Percentiles rank a stretch among this genome's conserved stretches.
Conservation (phyloP, 2,888 invertebrate species). For the Temnothorax unifasciatus region DNA sequence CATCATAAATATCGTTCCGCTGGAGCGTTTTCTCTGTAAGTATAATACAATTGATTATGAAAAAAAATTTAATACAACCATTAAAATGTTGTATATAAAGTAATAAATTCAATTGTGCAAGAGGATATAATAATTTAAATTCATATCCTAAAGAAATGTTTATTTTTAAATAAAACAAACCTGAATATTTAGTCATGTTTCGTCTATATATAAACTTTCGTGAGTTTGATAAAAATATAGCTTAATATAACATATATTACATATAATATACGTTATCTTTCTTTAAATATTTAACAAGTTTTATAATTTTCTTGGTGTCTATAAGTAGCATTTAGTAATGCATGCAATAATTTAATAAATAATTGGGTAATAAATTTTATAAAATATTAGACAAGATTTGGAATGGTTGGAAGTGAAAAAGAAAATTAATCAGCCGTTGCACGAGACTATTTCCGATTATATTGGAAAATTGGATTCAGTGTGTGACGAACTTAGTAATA, state of each 20-base stretch:
- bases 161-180: neutral
- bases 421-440: conserved; percentile 87
- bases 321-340: neutral
- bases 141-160: neutral
- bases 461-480: conserved; percentile 83
- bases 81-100: conserved; percentile 10
- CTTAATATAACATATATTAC: neutral
- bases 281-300: neutral
- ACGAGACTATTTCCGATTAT: conserved; percentile 83
- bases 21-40: conserved; percentile 88
- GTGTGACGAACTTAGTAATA: conserved; percentile 85
- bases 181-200: neutral
- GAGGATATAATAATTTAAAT: neutral
- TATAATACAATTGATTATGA: conserved; percentile 15
- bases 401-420: conserved; percentile 89
- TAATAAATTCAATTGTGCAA: neutral
- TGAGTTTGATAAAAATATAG: neutral
- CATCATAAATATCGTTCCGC: conserved; percentile 87
- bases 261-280: neutral
- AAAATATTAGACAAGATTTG: conserved; percentile 87
- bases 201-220: neutral
- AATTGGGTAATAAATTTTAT: neutral
- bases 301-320: neutral
- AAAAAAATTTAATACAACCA: neutral
- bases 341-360: neutral